Conservation (phyloP, 2,113 vertebrate genomes). For the Saimiri boliviensis region DNA sequence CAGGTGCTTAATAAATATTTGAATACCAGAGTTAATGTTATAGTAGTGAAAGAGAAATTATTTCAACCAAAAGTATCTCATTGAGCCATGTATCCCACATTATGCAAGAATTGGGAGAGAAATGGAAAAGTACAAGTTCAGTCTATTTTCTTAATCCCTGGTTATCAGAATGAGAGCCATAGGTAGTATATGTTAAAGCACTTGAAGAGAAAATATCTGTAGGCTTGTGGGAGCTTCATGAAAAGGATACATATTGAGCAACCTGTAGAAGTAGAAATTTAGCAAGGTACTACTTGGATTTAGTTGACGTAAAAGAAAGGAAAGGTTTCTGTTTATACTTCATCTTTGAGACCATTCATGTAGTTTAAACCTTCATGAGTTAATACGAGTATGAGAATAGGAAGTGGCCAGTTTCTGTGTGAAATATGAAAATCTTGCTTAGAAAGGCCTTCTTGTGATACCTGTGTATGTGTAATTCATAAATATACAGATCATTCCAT, state of each 20-base stretch:
- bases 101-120: not conserved
- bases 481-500: slow-evolving; percentile 16
- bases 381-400: not conserved
- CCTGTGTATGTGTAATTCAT: not conserved
- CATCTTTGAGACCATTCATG: not conserved
- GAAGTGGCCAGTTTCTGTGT: not conserved
- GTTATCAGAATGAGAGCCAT: slow-evolving; percentile 20
- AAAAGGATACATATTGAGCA: not conserved
- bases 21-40: slow-evolving; percentile 11
- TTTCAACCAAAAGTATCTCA: slow-evolving; percentile 1
- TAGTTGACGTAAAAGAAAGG: not conserved
- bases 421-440: slow-evolving; percentile 28
- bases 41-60: not conserved
- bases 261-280: not conserved
- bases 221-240: not conserved
- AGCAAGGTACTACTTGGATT: not conserved
- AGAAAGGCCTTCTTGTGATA: not conserved
- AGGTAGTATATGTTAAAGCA: not conserved
- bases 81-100: not conserved
- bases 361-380: slow-evolving; percentile 21
- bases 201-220: not conserved
- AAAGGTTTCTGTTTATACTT: not conserved
- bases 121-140: slow-evolving; percentile 11
- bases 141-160: not conserved
- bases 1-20: slow-evolving; percentile 12